These are phyloP conservation scores for Talpa occidentalis DNA, from an alignment of 2,113 vertebrate genomes.

Conservation along the genomic window DNA sequence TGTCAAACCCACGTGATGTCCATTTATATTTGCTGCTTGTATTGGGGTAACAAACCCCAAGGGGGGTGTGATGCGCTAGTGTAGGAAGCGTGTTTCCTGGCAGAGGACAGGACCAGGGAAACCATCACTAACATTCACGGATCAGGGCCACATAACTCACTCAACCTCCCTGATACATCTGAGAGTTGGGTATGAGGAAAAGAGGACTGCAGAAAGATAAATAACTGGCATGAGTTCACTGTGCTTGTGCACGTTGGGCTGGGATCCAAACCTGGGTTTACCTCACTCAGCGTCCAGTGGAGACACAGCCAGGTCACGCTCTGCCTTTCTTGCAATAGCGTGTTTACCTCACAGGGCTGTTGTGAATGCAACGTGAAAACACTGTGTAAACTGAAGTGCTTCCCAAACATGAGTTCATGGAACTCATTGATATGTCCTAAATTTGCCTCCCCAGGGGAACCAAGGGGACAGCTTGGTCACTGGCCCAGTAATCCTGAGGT, in stretches of 20 bases:
- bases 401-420: not conserved
- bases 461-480: not conserved
- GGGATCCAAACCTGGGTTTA: not conserved
- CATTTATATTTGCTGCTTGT: not conserved
- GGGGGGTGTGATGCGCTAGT: not conserved
- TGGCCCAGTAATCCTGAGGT: conserved; percentile 3
- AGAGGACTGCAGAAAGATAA: not conserved
- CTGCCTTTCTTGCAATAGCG: not conserved
- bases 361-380: not conserved
- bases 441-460: not conserved
- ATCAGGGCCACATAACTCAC: not conserved
- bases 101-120: not conserved
- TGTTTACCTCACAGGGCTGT: conserved; percentile 5
- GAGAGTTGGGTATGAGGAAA: not conserved
- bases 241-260: not conserved
- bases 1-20: not conserved
- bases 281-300: not conserved
- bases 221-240: not conserved
- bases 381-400: not conserved
- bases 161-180: not conserved
- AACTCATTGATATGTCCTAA: conserved; percentile 7
- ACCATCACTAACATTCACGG: not conserved
- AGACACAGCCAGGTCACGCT: not conserved
- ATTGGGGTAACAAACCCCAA: not conserved
- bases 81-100: not conserved